Percentiles rank a stretch among this genome's conserved stretches.
phyloP scores from a whole-genome alignment of 2,797 vertebrate species.

The Syngnathus rostellatus region DNA sequence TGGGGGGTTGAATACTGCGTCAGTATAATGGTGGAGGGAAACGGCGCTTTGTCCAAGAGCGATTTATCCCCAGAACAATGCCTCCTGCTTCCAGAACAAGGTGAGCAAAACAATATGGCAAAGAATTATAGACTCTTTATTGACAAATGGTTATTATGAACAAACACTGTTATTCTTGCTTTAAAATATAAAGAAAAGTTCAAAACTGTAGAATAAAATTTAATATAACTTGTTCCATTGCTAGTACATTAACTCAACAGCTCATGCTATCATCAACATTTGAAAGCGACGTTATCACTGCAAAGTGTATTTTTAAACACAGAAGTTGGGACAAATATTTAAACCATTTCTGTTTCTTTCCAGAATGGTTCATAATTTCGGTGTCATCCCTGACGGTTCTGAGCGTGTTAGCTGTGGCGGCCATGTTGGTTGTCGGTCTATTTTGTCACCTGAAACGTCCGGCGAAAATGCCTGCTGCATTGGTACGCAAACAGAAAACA shows the following conservation, averaged over 20 bases:
- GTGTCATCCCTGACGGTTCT: constrained; percentile 27
- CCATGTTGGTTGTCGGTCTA: constrained; percentile 18
- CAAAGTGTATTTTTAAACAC: not conserved
- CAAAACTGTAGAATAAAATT: not conserved
- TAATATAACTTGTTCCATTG: not conserved
- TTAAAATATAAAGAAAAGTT: not conserved
- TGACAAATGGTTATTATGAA: not conserved
- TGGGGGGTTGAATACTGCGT: constrained; percentile 62
- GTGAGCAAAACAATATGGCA: constrained; percentile 34
- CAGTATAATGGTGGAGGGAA: constrained; percentile 32
- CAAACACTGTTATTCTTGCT: not conserved
- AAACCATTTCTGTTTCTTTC: constrained; percentile 2
- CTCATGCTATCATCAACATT: not conserved
- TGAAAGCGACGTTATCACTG: not conserved
- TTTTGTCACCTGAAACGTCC: constrained; percentile 54
- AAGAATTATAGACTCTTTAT: not conserved
- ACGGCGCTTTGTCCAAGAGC: not conserved
- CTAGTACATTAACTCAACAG: not conserved
- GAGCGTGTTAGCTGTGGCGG: constrained; percentile 17
- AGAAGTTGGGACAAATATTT: not conserved
- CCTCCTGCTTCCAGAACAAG: constrained; percentile 50
- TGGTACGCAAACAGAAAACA: constrained; percentile 52
- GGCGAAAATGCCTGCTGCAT: constrained; percentile 54
- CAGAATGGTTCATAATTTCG: constrained; percentile 49
- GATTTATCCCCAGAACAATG: constrained; percentile 40